phyloP scores from a whole-genome alignment of 1,140 invertebrate species.

The Achroia grisella region DNA sequence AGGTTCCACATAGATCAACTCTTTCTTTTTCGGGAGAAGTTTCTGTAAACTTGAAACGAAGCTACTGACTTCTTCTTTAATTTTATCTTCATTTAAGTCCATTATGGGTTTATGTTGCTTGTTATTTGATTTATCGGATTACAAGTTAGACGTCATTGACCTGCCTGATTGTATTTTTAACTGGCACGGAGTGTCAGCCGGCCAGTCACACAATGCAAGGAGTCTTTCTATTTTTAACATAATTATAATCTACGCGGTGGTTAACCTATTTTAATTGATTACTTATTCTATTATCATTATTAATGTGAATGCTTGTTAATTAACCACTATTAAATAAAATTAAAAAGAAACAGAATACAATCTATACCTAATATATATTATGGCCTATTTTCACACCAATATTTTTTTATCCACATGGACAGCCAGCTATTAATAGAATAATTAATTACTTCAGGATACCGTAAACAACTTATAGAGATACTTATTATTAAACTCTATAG shows the following conservation, averaged over 20 bases:
- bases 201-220: conserved; percentile 44
- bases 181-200: conserved; percentile 21
- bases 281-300: too few species aligned
- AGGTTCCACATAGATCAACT: conserved; percentile 36
- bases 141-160: conserved; percentile 53
- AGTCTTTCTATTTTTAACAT: conserved; percentile 44
- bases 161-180: conserved; percentile 46
- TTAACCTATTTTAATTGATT: conserved; percentile 14
- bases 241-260: conserved; percentile 19
- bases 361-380: too few species aligned
- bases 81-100: conserved; percentile 51
- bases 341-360: too few species aligned
- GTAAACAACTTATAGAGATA: too few species aligned
- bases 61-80: conserved; percentile 54
- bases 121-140: conserved; percentile 35
- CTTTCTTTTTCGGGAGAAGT: conserved; percentile 53
- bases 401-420: too few species aligned
- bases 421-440: too few species aligned
- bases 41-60: conserved; percentile 45
- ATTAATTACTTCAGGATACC: too few species aligned
- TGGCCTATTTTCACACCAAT: too few species aligned
- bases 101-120: conserved; percentile 38
- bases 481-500: too few species aligned
- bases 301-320: too few species aligned
- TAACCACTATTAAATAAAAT: too few species aligned